A percentile compares a stretch with the other conserved stretches of the same genome.
phyloP scores from a whole-genome alignment of 2,797 vertebrate genomes.

The Sebastes nivosus region DNA sequence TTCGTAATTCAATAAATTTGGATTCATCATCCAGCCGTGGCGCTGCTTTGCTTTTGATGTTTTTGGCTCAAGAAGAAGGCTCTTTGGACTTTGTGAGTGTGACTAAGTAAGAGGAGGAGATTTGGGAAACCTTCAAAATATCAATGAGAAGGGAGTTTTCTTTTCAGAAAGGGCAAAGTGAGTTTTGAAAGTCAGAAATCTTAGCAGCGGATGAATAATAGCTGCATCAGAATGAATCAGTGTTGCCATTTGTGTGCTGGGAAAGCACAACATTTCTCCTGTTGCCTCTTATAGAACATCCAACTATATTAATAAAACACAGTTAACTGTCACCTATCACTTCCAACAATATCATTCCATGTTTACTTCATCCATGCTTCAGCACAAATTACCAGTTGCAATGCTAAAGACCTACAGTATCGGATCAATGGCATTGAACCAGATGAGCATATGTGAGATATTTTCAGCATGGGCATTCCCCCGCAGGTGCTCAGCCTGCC shows the following conservation, averaged over 20 bases:
- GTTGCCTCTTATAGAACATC: background rate
- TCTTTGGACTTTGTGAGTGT: background rate
- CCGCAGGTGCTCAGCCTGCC: background rate
- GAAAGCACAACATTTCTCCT: background rate
- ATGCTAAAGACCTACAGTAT: background rate
- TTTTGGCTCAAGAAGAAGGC: background rate
- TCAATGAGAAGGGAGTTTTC: background rate
- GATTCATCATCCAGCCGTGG: background rate
- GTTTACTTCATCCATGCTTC: background rate
- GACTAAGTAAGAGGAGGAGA: background rate
- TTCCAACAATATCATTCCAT: background rate
- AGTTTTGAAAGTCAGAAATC: background rate
- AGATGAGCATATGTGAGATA: background rate
- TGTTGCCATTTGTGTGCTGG: background rate
- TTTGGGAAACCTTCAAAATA: background rate
- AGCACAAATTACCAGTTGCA: background rate
- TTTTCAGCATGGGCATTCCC: constrained; percentile 40
- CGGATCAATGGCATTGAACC: background rate
- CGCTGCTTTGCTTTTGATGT: background rate
- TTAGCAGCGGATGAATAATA: background rate
- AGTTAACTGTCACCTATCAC: background rate
- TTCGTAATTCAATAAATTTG: background rate
- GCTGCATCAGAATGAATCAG: background rate
- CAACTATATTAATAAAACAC: background rate
- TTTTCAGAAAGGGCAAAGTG: background rate